These are phyloP conservation scores for Acinonyx jubatus DNA, from an alignment of 2,113 vertebrate species.

Conservation along the genomic window DNA sequence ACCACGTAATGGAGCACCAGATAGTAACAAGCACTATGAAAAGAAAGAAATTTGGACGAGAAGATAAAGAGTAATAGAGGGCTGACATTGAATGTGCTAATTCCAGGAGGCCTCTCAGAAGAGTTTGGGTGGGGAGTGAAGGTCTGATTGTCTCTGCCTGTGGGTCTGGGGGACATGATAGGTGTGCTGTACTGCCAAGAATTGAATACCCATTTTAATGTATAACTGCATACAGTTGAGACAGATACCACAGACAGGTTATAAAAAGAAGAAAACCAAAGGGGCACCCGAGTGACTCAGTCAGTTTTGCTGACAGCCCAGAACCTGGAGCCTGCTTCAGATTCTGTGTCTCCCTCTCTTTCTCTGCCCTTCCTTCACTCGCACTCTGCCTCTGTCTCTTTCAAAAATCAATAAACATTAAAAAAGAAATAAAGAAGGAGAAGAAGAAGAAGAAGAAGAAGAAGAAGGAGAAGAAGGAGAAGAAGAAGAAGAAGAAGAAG, in stretches of 20 bases:
- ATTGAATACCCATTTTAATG: background rate
- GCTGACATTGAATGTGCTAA: background rate
- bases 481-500: no score
- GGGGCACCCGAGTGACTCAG: no score
- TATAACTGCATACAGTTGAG: background rate
- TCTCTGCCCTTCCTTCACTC: no score
- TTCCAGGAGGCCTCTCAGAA: background rate
- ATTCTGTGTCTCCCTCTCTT: no score
- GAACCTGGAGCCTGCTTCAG: no score
- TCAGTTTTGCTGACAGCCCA: no score
- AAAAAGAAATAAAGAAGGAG: no score
- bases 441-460: no score
- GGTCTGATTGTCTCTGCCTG: background rate
- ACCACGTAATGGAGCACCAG: background rate
- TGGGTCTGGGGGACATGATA: background rate
- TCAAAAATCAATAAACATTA: no score
- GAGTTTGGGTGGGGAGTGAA: background rate
- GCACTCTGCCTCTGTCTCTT: no score
- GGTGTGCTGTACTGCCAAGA: background rate
- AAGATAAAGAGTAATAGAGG: background rate
- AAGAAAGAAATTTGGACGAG: background rate
- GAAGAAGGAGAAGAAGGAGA: rapidly evolving
- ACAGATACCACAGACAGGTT: background rate
- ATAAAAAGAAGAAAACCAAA: background rate
- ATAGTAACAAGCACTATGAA: background rate